Evolutionary conservation across 2,888 invertebrate genomes (phyloP).

Genomic region (Mythimna ferrago): DNA sequence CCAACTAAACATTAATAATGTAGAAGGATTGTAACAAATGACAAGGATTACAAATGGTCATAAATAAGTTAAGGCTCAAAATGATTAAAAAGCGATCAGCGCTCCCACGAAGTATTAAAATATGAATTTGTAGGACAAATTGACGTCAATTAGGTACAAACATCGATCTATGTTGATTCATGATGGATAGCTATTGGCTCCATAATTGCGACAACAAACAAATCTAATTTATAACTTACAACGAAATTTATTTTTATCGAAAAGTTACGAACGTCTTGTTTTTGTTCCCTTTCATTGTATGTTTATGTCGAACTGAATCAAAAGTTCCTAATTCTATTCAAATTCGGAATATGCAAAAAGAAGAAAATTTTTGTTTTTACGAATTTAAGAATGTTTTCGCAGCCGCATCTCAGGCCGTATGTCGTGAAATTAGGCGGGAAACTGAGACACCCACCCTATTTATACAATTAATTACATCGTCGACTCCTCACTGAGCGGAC

Average conservation of each 20-base stretch:
- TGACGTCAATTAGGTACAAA: conserved; percentile 18
- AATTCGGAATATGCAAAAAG: conserved; percentile 9
- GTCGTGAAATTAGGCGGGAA: conserved; percentile 64
- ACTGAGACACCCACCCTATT: conserved; percentile 49
- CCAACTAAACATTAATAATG: conserved; percentile 37
- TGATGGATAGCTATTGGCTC: conserved; percentile 7
- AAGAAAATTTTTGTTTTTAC: conserved; percentile 17
- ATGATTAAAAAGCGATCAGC: conserved; percentile 59
- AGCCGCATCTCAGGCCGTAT: conserved; percentile 29
- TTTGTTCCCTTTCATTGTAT: conserved; percentile 25
- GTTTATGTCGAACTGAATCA: conserved; percentile 26
- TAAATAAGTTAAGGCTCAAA: conserved; percentile 27
- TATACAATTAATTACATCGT: conserved; percentile 50
- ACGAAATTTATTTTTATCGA: conserved; percentile 28
- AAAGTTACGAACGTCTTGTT: conserved; percentile 32
- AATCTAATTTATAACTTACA: conserved; percentile 38
- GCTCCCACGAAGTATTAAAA: conserved; percentile 22
- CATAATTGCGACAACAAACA: conserved; percentile 34
- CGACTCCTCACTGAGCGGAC: conserved; percentile 16
- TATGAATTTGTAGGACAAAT: conserved; percentile 40
- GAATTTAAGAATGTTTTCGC: conserved; percentile 37
- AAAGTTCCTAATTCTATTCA: conserved; percentile 18
- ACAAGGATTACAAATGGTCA: conserved; percentile 41
- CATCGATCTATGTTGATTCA: conserved; percentile 32
- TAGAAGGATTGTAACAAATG: conserved; percentile 37